Base-by-base conservation (phyloP, 1,140 invertebrate species). In the Zaprionus inermis region DNA sequence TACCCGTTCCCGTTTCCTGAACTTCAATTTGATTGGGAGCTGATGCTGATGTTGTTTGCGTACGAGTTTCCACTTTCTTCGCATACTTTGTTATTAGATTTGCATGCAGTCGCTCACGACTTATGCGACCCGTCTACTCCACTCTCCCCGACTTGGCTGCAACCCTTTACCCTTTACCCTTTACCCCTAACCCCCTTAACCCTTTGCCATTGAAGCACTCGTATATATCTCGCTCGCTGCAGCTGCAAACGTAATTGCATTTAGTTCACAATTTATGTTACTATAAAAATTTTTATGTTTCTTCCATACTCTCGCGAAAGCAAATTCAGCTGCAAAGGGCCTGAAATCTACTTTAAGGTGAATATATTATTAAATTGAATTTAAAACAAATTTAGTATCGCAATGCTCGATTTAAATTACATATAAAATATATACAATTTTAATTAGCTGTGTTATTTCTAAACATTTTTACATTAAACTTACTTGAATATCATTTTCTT, bases 241-340 rank as follows among this genome's bases (percentile, higher is more conserved):
- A 80, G 72, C 65, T 78, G 63, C 67, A 83, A 77, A 83, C 76
- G 79, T 89, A 89, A 88, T 89, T 88, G 80, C 76, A 89, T 89
- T 88, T 88, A 75, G 66, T 69, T 70, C 32, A 69, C 67, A 89
- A 88, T 83, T 89, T 88, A 83, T 88, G 77, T 72, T 83, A 67
- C 65, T 71, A 65, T 38, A 57, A 58, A 57, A 70, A 68, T 72
- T 76, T 76, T 46, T 20, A 51, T 20, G 51, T 38, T 55, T 68
- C 68, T 69, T 76, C 46, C 46, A 80, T 73, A 34, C 41, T 18
- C 24, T 63, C 32, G n/a, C 9, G 5, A 36, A 7, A 22, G 20
- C 56, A 20, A n/a, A 24, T 9, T 6, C 20, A 18, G 24, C 0
- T 30, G 12, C 4, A 44, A 60, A 32, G 14, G 4, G 10, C 14